These are phyloP conservation scores for Darevskia nairensis DNA, from an alignment of 2,797 vertebrate genomes.

Conservation along the genomic window DNA sequence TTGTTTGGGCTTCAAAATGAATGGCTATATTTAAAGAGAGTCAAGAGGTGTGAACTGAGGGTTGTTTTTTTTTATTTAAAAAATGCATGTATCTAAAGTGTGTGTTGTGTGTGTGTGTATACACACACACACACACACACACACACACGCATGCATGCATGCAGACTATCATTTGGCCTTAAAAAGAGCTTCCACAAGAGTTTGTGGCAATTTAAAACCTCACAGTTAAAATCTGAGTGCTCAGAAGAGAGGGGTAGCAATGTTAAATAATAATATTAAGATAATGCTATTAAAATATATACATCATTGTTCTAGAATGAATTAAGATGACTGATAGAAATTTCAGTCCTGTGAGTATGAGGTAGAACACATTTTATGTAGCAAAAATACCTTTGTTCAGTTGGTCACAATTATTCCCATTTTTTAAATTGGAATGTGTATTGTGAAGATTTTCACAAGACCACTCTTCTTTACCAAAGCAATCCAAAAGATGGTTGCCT, in stretches of 20 bases:
- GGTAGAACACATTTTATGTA: too few species aligned
- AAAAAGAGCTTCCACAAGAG: background rate
- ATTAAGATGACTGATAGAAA: background rate
- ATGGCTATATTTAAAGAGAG: slow-evolving; percentile 46
- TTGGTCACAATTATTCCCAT: background rate
- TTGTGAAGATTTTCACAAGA: background rate
- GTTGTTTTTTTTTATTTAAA: too few species aligned
- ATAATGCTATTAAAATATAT: background rate
- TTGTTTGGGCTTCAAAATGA: background rate
- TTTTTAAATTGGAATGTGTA: background rate
- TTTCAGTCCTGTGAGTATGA: background rate
- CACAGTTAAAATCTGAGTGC: background rate
- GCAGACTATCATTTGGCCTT: slow-evolving; percentile 42
- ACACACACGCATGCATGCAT: too few species aligned
- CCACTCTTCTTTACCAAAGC: background rate
- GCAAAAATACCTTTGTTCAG: background rate
- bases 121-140: too few species aligned
- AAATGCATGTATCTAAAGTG: background rate
- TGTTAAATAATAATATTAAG: background rate
- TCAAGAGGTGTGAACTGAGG: slow-evolving; percentile 18
- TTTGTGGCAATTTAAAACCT: background rate
- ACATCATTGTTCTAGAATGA: background rate
- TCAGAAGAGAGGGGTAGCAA: background rate
- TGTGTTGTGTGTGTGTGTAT: too few species aligned
- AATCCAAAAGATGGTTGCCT: too few species aligned